These are phyloP conservation scores for Merops nubicus DNA, from an alignment of 2,113 vertebrate genomes.

Conservation along the genomic window DNA sequence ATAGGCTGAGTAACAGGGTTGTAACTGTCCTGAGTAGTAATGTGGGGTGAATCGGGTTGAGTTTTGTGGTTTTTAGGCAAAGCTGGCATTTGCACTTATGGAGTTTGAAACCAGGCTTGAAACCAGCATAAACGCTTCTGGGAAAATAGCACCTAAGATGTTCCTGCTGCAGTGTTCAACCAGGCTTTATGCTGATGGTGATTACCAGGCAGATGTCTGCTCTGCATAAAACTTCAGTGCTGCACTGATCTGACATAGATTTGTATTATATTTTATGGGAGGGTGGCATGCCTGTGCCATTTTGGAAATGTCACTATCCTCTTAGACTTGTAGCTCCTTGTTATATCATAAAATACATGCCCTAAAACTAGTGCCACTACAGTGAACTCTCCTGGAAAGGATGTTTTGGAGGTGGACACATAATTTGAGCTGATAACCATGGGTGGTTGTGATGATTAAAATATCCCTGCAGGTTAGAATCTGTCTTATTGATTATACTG, in stretches of 20 bases:
- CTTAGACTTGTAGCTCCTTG: neutral
- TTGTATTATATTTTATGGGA: neutral
- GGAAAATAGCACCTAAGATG: neutral
- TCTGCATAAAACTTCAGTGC: neutral
- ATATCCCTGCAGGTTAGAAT: conserved; percentile 43
- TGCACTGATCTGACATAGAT: neutral
- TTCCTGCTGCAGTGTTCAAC: neutral
- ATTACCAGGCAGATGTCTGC: neutral
- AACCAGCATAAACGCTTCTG: neutral
- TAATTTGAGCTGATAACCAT: conserved; percentile 41
- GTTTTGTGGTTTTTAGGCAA: neutral
- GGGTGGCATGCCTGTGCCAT: neutral
- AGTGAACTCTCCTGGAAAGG: neutral
- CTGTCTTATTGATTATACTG: conserved; percentile 51
- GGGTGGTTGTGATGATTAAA: conserved; percentile 42
- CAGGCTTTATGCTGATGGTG: neutral
- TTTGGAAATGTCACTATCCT: neutral
- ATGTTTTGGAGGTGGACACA: neutral
- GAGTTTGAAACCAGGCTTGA: neutral
- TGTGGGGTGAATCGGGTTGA: neutral
- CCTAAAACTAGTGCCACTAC: conserved; percentile 18
- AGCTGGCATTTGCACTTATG: neutral
- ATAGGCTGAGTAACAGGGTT: neutral
- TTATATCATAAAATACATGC: neutral
- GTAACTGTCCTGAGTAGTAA: neutral